Evolutionary conservation across 2,888 invertebrate genomes (phyloP).

Genomic region (Lepidocyrtoides sp.): DNA sequence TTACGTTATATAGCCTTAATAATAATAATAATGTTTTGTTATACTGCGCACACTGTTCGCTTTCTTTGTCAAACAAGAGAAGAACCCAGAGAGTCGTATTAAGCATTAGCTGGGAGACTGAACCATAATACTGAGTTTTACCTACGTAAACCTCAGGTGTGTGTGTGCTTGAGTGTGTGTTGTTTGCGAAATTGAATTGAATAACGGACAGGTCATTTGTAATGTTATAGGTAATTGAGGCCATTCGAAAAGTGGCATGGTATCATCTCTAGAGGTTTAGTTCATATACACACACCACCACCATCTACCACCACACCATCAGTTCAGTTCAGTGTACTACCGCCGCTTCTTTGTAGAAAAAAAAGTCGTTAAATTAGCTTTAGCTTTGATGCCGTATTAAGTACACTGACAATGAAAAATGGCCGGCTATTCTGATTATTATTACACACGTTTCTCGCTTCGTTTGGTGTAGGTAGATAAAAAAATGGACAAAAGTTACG

Average conservation of each 20-base stretch:
- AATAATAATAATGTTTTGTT: neutral
- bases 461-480: no score
- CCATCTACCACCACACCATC: neutral
- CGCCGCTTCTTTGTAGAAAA: no score
- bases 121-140: no score
- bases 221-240: constrained; percentile 62
- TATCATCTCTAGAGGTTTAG: constrained; percentile 7
- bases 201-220: constrained; percentile 72
- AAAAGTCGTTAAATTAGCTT: constrained; percentile 56
- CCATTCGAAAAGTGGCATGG: constrained; percentile 22
- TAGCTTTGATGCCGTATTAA: constrained; percentile 6
- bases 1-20: neutral
- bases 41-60: no score
- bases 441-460: constrained; percentile 48
- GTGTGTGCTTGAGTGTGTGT: neutral
- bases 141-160: neutral
- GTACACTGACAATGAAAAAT: constrained; percentile 58
- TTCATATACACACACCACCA: neutral
- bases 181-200: constrained; percentile 45
- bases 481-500: constrained; percentile 42
- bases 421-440: constrained; percentile 46
- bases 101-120: no score
- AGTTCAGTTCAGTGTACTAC: neutral
- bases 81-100: no score
- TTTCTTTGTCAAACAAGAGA: no score